phyloP scores from a whole-genome alignment of 2,797 vertebrate species.

The Myiotriccus ornatus region DNA sequence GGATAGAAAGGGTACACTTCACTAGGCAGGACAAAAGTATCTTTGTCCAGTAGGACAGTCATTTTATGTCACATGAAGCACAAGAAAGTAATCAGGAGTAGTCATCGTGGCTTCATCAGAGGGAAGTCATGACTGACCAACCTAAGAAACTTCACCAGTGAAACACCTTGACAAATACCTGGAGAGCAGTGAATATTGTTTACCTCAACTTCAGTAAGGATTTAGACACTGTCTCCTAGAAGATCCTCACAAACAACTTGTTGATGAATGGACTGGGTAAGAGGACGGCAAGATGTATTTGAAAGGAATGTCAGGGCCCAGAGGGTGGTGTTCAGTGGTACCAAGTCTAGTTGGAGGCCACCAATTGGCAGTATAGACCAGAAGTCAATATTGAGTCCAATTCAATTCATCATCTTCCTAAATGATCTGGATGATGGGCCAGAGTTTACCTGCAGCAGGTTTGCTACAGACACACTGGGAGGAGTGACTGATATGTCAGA shows the following conservation, averaged over 20 bases:
- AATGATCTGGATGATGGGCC: background rate
- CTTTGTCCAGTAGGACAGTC: too few relatives aligned
- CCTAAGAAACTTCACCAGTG: background rate
- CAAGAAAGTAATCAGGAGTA: background rate
- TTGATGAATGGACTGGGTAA: background rate
- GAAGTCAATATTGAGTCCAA: background rate
- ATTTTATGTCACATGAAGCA: background rate
- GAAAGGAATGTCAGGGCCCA: background rate
- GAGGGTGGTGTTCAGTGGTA: background rate
- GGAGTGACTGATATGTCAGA: background rate
- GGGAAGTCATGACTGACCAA: background rate
- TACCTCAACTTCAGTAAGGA: background rate
- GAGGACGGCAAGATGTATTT: background rate
- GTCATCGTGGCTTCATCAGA: rapidly evolving
- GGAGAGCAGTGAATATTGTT: background rate
- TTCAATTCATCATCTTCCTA: background rate
- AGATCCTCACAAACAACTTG: background rate
- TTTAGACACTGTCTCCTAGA: background rate
- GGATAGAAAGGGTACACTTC: too few relatives aligned
- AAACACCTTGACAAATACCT: background rate
- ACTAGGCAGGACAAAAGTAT: too few relatives aligned
- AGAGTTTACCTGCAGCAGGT: background rate
- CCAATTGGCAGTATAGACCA: background rate
- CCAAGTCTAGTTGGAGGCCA: background rate
- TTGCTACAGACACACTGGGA: background rate